These are phyloP conservation scores for Steinernema scapterisci DNA, from an alignment of 2,888 invertebrate species.

Conservation along the genomic window DNA sequence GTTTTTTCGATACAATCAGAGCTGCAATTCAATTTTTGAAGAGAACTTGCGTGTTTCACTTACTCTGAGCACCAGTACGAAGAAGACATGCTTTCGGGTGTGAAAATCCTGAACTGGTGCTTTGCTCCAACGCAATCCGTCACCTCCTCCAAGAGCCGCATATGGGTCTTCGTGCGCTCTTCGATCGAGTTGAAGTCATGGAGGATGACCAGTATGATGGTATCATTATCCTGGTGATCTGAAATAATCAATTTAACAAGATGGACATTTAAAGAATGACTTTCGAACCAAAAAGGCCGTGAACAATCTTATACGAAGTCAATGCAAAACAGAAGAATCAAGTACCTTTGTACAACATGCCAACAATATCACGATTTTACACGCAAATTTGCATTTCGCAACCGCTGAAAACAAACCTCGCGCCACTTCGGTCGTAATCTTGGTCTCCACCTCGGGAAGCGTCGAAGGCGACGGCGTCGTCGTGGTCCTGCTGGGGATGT, in stretches of 20 bases:
- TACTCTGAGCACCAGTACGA: not conserved
- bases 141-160: conserved; percentile 9
- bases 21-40: not conserved
- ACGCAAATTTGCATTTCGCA: not conserved
- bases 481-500: not conserved
- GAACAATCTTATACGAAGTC: too few relatives aligned
- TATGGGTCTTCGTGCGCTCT: not conserved
- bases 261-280: too few relatives aligned
- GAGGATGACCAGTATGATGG: not conserved
- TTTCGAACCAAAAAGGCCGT: too few relatives aligned
- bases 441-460: too few relatives aligned
- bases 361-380: not conserved
- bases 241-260: too few relatives aligned
- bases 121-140: not conserved
- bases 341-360: too few relatives aligned
- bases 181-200: not conserved
- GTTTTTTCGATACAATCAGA: not conserved
- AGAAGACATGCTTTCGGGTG: not conserved
- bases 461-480: too few relatives aligned
- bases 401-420: not conserved
- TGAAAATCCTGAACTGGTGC: not conserved
- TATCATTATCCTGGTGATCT: conserved; percentile 4
- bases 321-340: too few relatives aligned
- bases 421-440: not conserved
- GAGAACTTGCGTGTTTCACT: too few relatives aligned